Base-by-base conservation (phyloP, 2,888 invertebrate genomes). In the Plagodis dolabraria region DNA sequence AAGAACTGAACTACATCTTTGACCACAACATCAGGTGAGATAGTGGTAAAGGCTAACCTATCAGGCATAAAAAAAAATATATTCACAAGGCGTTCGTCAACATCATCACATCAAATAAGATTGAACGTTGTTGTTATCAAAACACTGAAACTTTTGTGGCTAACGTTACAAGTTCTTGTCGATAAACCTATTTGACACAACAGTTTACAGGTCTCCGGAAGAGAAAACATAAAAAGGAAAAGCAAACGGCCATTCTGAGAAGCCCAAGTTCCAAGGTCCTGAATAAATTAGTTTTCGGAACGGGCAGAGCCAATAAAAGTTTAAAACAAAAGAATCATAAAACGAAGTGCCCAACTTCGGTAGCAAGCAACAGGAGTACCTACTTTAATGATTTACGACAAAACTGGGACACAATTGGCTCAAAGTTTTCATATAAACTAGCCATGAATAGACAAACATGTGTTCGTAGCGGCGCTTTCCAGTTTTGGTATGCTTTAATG, bases 311-410 rank as follows among this genome's bases (percentile, higher is more conserved):
- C 88, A 92, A 92, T 92, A 92, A 90, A 92, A 90, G 89, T 91
- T 92, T 90, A 85, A 89, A 91, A 92, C 92, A 92, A 92, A 91
- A 91, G 91, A 88, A 89, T 89, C 90, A 89, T 92, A 92, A 91
- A 92, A 88, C 78, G 83, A 86, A 87, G 83, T 83, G 79, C 72
- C 81, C 70, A 83, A 86, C 79, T 87, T 87, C 80, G 83, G 89
- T 83, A 87, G 90, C 85, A 80, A 86, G 87, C 87, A 89, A 87
- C 87, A 88, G 83, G 80, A 85, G 83, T 82, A 80, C 60, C 35
- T 53, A 56, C 84, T 80, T 76, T 80, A 82, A 86, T 91, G 89
- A 92, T 91, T 92, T 91, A 92, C 86, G 85, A 83, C 71, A 64
- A 77, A 80, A 82, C 72, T 80, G 82, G 86, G 85, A 87, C 86